phyloP scores from a whole-genome alignment of 2,888 invertebrate genomes.

The Tenthredo notha region DNA sequence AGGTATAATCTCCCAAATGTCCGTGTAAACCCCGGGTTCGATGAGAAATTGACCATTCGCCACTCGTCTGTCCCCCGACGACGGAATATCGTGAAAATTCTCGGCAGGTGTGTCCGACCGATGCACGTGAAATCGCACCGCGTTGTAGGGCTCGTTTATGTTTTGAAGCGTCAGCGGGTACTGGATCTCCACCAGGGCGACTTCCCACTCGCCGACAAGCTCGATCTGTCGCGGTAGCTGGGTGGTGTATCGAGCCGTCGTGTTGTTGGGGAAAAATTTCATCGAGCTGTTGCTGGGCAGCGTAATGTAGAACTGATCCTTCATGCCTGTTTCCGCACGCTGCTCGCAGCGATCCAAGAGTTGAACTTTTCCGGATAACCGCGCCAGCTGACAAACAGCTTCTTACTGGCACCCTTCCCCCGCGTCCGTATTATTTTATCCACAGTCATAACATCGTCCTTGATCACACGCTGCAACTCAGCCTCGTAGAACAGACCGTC shows the following conservation, averaged over 20 bases:
- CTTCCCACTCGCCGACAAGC: constrained; percentile 16
- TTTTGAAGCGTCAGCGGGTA: neutral
- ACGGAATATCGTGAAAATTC: no score
- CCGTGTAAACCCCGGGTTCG: no score
- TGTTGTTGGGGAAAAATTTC: neutral
- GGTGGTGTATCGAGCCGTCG: neutral
- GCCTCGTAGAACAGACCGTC: constrained; percentile 62
- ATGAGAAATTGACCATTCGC: no score
- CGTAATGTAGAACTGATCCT: constrained; percentile 2
- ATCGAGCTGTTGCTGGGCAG: neutral
- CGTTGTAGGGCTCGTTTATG: neutral
- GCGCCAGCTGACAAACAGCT: constrained; percentile 64
- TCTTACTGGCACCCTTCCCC: constrained; percentile 53
- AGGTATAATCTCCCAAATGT: no score
- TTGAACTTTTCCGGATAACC: constrained; percentile 60
- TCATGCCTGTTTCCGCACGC: neutral
- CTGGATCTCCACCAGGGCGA: neutral
- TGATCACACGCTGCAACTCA: constrained; percentile 61
- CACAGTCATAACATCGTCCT: constrained; percentile 57
- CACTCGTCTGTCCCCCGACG: no score
- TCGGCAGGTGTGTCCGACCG: neutral
- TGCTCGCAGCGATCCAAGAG: constrained; percentile 61
- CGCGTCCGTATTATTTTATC: constrained; percentile 60
- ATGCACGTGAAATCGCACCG: neutral
- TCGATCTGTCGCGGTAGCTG: neutral